Conservation (phyloP, 2,113 vertebrate species). For the Typhlomys cinereus region DNA sequence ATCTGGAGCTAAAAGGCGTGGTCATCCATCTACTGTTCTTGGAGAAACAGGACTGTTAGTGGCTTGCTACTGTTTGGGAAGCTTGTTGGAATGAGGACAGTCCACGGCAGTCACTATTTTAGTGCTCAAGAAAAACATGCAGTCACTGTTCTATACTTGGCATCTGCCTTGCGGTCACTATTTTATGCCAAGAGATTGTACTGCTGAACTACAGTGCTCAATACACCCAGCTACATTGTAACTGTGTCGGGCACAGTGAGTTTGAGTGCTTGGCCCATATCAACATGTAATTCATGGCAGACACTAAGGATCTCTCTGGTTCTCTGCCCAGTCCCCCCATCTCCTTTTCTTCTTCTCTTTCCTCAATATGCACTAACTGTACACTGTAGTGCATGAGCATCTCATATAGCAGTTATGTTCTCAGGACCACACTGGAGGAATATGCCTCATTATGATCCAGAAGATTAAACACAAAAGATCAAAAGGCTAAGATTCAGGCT, state of each 20-base stretch:
- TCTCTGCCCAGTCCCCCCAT: neutral
- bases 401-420: neutral
- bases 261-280: conserved; percentile 25
- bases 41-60: neutral
- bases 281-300: conserved; percentile 16
- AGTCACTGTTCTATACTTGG: neutral
- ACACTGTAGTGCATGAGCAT: neutral
- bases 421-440: neutral
- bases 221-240: conserved; percentile 39
- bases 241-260: neutral
- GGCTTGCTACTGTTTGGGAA: neutral
- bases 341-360: neutral
- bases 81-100: neutral
- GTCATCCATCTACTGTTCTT: neutral
- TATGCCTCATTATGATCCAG: neutral
- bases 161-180: conserved; percentile 55
- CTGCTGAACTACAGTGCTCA: conserved; percentile 54
- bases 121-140: neutral
- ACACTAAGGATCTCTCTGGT: neutral
- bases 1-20: neutral
- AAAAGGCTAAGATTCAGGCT: neutral
- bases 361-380: neutral
- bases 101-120: neutral
- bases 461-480: no score
- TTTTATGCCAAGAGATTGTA: conserved; percentile 54